These are phyloP conservation scores for Galagoides demidoff DNA, from an alignment of 2,797 vertebrate species.

Conservation along the genomic window DNA sequence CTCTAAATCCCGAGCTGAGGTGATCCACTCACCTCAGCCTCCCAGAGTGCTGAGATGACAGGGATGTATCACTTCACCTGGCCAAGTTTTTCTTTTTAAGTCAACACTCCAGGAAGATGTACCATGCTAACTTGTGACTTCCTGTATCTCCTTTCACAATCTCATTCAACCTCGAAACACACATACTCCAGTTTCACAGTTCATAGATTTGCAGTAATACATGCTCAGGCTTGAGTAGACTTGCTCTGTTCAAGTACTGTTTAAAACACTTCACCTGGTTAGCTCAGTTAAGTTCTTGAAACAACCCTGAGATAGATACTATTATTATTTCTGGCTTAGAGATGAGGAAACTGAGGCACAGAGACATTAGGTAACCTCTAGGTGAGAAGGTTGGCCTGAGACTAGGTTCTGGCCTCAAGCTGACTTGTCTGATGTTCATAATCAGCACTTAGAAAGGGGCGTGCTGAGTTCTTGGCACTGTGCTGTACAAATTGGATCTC, in stretches of 20 bases:
- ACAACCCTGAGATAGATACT: neutral
- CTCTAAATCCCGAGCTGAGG: too few relatives aligned
- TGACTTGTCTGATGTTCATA: neutral
- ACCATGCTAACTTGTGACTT: neutral
- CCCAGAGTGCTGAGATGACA: too few relatives aligned
- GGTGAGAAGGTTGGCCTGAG: neutral
- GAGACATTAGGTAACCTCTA: neutral
- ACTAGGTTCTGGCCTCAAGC: neutral
- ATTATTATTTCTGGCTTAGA: neutral
- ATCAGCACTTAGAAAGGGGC: neutral
- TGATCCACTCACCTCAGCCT: too few relatives aligned
- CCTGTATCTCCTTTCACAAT: neutral
- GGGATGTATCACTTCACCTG: too few relatives aligned
- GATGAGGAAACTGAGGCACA: neutral
- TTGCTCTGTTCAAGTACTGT: neutral
- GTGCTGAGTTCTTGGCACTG: neutral
- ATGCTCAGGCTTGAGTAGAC: neutral
- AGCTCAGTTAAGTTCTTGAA: neutral
- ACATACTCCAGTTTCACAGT: accelerated
- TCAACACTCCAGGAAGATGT: neutral
- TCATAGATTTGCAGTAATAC: neutral
- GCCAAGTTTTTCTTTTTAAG: neutral
- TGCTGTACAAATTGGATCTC: neutral
- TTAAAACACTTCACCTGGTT: neutral
- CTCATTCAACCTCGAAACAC: neutral